Evolutionary conservation across 2,888 invertebrate species (phyloP).

Genomic region (Tetragonula carbonaria): DNA sequence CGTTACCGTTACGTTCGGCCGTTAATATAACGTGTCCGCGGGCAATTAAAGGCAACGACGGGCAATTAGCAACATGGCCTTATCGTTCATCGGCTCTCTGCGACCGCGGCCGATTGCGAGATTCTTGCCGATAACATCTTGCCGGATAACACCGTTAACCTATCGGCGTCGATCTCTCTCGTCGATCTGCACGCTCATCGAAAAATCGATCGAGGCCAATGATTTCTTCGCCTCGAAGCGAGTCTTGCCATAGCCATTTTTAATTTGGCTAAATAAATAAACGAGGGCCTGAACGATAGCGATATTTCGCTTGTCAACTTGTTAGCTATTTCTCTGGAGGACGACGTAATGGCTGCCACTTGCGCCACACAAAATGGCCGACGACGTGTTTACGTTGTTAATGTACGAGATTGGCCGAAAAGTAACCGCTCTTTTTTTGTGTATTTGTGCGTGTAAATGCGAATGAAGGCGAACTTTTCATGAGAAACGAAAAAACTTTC

Average conservation of each 20-base stretch:
- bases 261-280: neutral
- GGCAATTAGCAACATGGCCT: constrained; percentile 50
- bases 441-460: too few species aligned
- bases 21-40: constrained; percentile 50
- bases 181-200: neutral
- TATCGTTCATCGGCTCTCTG: constrained; percentile 51
- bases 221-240: neutral
- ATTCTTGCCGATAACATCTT: constrained; percentile 20
- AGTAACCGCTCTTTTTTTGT: too few species aligned
- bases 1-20: constrained; percentile 47
- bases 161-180: constrained; percentile 42
- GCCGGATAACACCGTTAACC: constrained; percentile 27
- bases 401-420: neutral
- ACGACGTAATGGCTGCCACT: neutral
- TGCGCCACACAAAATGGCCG: neutral
- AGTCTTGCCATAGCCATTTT: neutral
- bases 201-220: constrained; percentile 28
- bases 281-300: neutral
- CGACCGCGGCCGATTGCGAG: constrained; percentile 29
- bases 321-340: neutral
- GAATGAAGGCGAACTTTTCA: too few species aligned
- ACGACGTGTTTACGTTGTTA: neutral
- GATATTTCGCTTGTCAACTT: neutral
- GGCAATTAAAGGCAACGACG: constrained; percentile 53
- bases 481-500: too few species aligned